Evolutionary conservation across 92 coral and sea anemone species (phyloP).

Genomic region (Porites divaricata): DNA sequence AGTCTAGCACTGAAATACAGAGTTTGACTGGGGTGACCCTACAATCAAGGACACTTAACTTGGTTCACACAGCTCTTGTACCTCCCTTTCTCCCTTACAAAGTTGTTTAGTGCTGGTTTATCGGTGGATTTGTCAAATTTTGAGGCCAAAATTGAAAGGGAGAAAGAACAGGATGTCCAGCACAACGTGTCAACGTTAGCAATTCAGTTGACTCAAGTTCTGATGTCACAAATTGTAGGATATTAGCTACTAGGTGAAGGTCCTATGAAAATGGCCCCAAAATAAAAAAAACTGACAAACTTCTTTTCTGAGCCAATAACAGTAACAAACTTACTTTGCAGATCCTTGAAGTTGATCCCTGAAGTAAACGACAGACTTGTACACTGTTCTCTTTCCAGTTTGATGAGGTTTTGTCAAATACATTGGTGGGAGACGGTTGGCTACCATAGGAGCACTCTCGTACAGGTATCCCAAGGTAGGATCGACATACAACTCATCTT

Average conservation of each 20-base stretch:
- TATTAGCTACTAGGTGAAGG: no score
- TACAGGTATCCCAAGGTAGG: constrained; percentile 76
- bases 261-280: no score
- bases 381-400: constrained; percentile 82
- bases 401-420: constrained; percentile 77
- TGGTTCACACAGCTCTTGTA: no score
- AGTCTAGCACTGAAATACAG: no score
- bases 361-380: constrained; percentile 67
- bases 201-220: no score
- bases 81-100: no score
- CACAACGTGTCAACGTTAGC: no score
- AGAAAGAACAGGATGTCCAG: background rate
- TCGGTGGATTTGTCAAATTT: background rate
- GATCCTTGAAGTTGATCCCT: constrained; percentile 87
- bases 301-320: background rate
- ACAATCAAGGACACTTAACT: no score
- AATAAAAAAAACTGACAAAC: background rate
- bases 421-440: constrained; percentile 75
- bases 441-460: constrained; percentile 73
- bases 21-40: no score
- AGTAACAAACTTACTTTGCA: constrained; percentile 69
- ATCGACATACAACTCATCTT: constrained; percentile 87
- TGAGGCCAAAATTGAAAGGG: no score
- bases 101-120: background rate
- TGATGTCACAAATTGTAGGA: no score